Conservation (phyloP, 92 coral and sea anemone species). For the Parazoanthus swiftii region DNA sequence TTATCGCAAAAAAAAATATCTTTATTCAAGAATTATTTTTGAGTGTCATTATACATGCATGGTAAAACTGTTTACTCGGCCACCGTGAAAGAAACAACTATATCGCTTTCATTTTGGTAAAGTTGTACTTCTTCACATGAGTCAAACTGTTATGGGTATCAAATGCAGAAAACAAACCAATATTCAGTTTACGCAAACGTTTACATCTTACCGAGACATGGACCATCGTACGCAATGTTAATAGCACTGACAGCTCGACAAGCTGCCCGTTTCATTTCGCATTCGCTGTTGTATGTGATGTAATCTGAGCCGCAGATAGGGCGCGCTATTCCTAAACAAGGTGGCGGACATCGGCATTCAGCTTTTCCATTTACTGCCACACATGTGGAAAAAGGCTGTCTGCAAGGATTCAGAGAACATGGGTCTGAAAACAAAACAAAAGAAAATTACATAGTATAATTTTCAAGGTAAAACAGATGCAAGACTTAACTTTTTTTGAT, state of each 20-base stretch:
- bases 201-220: conserved; percentile 3
- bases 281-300: background rate
- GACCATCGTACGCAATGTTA: conserved; percentile 22
- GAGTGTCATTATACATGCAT: too few relatives aligned
- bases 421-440: conserved; percentile 8
- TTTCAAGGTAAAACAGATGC: background rate
- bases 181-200: background rate
- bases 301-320: conserved; percentile 19
- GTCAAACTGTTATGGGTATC: too few relatives aligned
- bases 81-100: too few relatives aligned
- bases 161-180: too few relatives aligned
- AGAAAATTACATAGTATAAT: too few relatives aligned
- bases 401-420: conserved; percentile 8
- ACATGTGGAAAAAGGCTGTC: conserved; percentile 4
- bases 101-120: too few relatives aligned
- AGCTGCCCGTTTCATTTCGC: conserved; percentile 29
- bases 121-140: too few relatives aligned
- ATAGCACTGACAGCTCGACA: background rate
- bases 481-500: too few relatives aligned
- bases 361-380: conserved; percentile 25
- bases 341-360: conserved; percentile 29
- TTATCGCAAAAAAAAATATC: too few relatives aligned
- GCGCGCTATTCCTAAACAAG: conserved; percentile 19
- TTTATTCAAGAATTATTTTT: too few relatives aligned
- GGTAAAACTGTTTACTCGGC: too few relatives aligned